Base-by-base conservation (phyloP, 2,113 vertebrate genomes). In the Camelus dromedarius region DNA sequence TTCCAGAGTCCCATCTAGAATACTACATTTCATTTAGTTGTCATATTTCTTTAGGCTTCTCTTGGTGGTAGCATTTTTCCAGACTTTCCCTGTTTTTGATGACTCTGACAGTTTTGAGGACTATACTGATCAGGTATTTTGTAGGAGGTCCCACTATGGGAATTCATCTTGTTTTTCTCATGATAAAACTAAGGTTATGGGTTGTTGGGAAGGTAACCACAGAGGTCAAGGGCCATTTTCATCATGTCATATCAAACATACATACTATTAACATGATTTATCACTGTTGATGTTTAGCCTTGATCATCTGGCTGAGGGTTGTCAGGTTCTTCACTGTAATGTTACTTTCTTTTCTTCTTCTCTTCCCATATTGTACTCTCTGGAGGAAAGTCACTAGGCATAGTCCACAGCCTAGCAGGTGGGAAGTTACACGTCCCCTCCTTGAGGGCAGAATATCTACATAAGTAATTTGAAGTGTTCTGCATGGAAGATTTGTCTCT, bases 61-160 rank as follows among this genome's bases (percentile, higher is more conserved):
- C 70, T 81, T 92, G 67, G 60, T 19, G 46, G 8, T 70, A 26
- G 38, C 30, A 56, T 18, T 67, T 95, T 88, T 50, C 81, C 67
- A 88, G 52, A 92, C 48, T 82, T 87, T 73, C 2, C 28, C 66
- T 66, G 32, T 75, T 95, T 88, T 88, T 67, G 24, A 88, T 88
- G 35, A 87, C 67, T 54, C 84, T 28, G 67, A 81, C 83, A 92
- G 8, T 88, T 95, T 67, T 88, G 67, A 88, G 28, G 26, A 62
- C 38, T 42, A 7, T 95, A 58, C 48, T 73, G 9, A 18, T 92
- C 58, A 35, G 48, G 18, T 95, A 42, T 89, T 82, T 76, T 92
- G 67, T 92, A 67, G 76, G 32, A 58, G 50, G 50, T 52, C 46
- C 77, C 66, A 75, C 30, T 38, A 5, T 42, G 28, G 50, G 38